Conservation (phyloP, 2,888 invertebrate genomes). For the Campaea margaritaria region DNA sequence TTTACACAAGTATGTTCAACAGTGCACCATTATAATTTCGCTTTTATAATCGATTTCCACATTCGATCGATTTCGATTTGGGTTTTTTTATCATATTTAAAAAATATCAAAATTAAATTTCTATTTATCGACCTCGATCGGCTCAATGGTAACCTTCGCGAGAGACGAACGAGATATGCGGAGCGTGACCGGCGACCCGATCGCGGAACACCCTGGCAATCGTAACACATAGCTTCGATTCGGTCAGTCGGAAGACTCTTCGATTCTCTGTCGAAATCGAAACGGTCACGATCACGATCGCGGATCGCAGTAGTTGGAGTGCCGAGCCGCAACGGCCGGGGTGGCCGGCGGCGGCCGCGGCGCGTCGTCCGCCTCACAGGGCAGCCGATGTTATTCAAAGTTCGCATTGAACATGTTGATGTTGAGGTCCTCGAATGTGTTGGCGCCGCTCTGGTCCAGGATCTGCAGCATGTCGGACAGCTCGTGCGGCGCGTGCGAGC, state of each 20-base stretch:
- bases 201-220: too few relatives aligned
- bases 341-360: not conserved
- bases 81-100: slow-evolving; percentile 30
- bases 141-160: slow-evolving; percentile 27
- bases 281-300: too few relatives aligned
- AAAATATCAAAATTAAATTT: slow-evolving; percentile 39
- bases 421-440: slow-evolving; percentile 95
- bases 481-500: slow-evolving; percentile 87
- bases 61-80: too few relatives aligned
- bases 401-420: slow-evolving; percentile 95
- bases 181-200: slow-evolving; percentile 7
- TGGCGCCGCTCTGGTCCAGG: slow-evolving; percentile 92
- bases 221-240: too few relatives aligned
- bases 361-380: slow-evolving; percentile 21
- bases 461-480: slow-evolving; percentile 97
- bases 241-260: too few relatives aligned
- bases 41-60: slow-evolving; percentile 27
- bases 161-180: slow-evolving; percentile 32
- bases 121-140: slow-evolving; percentile 29
- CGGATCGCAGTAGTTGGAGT: too few relatives aligned
- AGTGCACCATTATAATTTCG: slow-evolving; percentile 21
- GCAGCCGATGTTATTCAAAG: slow-evolving; percentile 67
- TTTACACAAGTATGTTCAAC: slow-evolving; percentile 35
- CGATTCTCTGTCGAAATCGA: too few relatives aligned
- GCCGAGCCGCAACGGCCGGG: not conserved